Percentiles rank a stretch among this genome's conserved stretches.
Evolutionary conservation across 2,797 vertebrate species (phyloP).

Genomic region (Babyrousa celebensis): DNA sequence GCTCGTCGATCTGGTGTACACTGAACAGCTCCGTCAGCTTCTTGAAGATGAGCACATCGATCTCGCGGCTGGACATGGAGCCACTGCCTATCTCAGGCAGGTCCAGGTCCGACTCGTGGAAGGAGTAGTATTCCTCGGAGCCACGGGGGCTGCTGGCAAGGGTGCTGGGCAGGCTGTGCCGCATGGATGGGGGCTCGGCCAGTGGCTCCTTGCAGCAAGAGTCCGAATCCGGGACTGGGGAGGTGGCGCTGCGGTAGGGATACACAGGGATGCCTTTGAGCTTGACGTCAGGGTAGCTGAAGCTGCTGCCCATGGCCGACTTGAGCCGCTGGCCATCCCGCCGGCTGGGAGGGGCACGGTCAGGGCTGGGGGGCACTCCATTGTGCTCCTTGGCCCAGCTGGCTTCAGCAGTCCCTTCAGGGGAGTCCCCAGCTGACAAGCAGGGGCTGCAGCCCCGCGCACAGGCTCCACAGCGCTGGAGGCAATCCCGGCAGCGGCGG

Average conservation of each 20-base stretch:
- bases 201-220: slow-evolving; percentile 89
- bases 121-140: slow-evolving; percentile 94
- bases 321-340: slow-evolving; percentile 90
- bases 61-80: slow-evolving; percentile 95
- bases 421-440: slow-evolving; percentile 92
- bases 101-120: slow-evolving; percentile 95
- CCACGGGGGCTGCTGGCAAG: slow-evolving; percentile 89
- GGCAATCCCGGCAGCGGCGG: slow-evolving; percentile 95
- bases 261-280: slow-evolving; percentile 95
- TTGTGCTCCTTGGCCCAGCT: slow-evolving; percentile 91
- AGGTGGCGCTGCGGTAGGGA: slow-evolving; percentile 85
- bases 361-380: slow-evolving; percentile 91
- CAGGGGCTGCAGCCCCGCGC: slow-evolving; percentile 92
- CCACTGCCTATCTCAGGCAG: slow-evolving; percentile 96
- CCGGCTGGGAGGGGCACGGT: slow-evolving; percentile 91
- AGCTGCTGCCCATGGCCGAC: slow-evolving; percentile 94
- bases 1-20: slow-evolving; percentile 98
- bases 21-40: slow-evolving; percentile 99
- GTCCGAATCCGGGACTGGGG: slow-evolving; percentile 87
- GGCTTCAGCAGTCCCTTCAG: slow-evolving; percentile 93
- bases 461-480: slow-evolving; percentile 96
- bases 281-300: slow-evolving; percentile 96
- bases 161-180: slow-evolving; percentile 89
- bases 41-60: slow-evolving; percentile 98
- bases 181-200: slow-evolving; percentile 86